Conservation (phyloP, 2,888 invertebrate genomes). For the Acrocyrtus sp. region DNA sequence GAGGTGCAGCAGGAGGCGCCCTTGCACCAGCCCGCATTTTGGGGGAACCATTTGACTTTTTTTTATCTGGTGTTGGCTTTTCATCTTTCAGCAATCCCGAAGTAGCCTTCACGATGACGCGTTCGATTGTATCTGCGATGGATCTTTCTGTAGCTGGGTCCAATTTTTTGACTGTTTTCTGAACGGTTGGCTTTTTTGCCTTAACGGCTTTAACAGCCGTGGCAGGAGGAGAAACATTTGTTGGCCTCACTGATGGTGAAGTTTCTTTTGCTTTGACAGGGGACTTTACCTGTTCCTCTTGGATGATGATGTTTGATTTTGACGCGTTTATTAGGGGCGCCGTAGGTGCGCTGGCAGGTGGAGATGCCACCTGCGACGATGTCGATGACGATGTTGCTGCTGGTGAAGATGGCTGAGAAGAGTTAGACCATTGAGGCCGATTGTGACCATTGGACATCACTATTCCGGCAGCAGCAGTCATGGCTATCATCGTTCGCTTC, state of each 20-base stretch:
- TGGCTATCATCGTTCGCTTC: conserved; percentile 56
- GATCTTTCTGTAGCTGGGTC: conserved; percentile 10
- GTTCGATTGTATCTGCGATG: conserved; percentile 1
- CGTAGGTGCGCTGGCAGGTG: background rate
- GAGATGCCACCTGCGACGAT: background rate
- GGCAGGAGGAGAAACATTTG: background rate
- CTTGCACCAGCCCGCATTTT: background rate
- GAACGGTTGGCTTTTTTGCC: background rate
- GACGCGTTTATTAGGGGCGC: background rate
- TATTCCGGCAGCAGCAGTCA: conserved; percentile 57
- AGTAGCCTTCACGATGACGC: conserved; percentile 11
- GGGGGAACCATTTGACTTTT: background rate
- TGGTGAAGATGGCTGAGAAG: background rate
- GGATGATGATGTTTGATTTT: background rate
- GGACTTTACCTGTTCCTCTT: background rate
- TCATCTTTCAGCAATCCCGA: background rate
- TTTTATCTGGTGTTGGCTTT: background rate
- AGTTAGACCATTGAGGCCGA: background rate
- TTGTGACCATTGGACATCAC: conserved; percentile 46
- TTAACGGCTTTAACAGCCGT: background rate
- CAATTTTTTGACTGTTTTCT: background rate
- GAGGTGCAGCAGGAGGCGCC: background rate
- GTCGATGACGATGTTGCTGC: background rate
- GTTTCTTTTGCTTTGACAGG: background rate
- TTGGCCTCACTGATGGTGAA: background rate